phyloP scores from a whole-genome alignment of 2,888 invertebrate species.

The Trichopoda pennipes region DNA sequence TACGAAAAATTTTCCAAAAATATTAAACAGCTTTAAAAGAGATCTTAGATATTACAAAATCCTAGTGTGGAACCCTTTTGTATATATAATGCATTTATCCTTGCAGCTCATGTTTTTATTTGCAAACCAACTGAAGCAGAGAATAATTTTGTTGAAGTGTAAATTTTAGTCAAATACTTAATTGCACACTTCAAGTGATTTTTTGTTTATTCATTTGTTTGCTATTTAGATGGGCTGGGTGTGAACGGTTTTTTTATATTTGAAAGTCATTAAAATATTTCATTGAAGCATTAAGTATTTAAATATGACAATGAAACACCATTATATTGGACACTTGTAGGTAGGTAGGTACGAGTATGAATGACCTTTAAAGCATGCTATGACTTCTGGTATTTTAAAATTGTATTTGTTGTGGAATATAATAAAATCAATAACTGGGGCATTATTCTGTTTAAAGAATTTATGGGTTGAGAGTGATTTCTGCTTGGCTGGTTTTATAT shows the following conservation, averaged over 20 bases:
- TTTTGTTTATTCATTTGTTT: constrained; percentile 6
- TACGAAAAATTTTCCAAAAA: neutral
- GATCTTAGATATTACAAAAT: neutral
- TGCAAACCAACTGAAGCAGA: constrained; percentile 17
- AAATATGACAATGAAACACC: constrained; percentile 42
- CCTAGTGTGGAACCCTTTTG: too few relatives aligned
- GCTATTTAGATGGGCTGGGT: constrained; percentile 33
- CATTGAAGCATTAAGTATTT: constrained; percentile 17
- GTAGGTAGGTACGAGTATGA: too few relatives aligned
- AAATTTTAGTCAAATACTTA: constrained; percentile 46
- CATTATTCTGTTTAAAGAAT: neutral
- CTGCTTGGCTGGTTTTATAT: too few relatives aligned
- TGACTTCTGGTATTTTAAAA: neutral
- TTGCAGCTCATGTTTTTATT: neutral
- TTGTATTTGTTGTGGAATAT: neutral
- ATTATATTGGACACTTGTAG: neutral
- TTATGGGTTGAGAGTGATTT: too few relatives aligned
- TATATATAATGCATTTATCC: too few relatives aligned
- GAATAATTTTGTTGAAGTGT: constrained; percentile 48
- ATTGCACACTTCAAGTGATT: constrained; percentile 49
- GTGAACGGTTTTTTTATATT: constrained; percentile 48
- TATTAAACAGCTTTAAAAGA: neutral
- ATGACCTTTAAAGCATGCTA: constrained; percentile 27
- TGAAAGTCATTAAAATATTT: constrained; percentile 21
- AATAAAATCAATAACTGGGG: constrained; percentile 1